Evolutionary conservation across 2,888 invertebrate genomes (phyloP).

Genomic region (Dryobotodes eremita): DNA sequence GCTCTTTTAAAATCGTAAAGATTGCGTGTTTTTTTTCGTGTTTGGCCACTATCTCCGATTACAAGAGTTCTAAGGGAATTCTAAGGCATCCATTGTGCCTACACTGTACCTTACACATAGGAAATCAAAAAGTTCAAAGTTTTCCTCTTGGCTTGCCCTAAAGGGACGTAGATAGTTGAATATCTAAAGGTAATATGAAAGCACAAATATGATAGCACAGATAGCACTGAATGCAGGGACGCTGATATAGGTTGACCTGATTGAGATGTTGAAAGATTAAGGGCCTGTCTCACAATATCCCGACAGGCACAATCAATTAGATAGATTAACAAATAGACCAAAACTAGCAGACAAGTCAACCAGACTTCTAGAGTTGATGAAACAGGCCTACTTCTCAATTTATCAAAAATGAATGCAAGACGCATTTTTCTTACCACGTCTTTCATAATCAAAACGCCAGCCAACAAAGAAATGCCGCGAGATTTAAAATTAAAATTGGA

Average conservation of each 20-base stretch:
- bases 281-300: not conserved
- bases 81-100: not conserved
- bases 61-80: not conserved
- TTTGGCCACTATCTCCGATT: not conserved
- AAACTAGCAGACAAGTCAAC: not conserved
- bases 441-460: constrained; percentile 20
- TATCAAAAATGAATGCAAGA: not conserved
- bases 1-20: not conserved
- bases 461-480: constrained; percentile 41
- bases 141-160: constrained; percentile 8
- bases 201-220: too few species aligned
- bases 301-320: not conserved
- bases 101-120: not conserved
- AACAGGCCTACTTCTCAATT: not conserved
- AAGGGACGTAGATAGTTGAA: constrained; percentile 7
- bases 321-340: not conserved
- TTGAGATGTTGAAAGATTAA: constrained; percentile 1
- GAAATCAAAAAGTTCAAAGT: not conserved
- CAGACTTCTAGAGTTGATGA: not conserved
- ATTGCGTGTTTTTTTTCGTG: not conserved
- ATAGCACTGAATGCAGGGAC: not conserved
- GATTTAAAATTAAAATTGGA: constrained; percentile 60
- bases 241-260: not conserved
- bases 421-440: not conserved
- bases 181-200: too few species aligned